Conservation (phyloP, 2,888 invertebrate species). For the Lepidochrysops patricia region DNA sequence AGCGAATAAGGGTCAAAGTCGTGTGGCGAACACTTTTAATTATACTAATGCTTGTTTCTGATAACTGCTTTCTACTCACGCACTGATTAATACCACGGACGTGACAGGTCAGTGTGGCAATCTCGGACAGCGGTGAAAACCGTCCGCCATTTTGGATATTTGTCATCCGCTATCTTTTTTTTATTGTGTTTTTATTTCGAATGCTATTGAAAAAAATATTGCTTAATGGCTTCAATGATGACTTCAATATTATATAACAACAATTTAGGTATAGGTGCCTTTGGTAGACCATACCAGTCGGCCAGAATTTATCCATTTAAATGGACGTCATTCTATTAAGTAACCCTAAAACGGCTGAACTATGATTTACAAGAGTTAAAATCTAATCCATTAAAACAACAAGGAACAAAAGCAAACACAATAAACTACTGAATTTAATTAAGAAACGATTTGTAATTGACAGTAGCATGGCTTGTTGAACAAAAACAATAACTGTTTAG, state of each 20-base stretch:
- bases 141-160: background rate
- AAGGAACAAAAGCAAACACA: background rate
- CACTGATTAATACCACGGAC: constrained; percentile 22
- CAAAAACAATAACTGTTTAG: constrained; percentile 1
- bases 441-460: background rate
- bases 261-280: no score
- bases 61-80: constrained; percentile 58
- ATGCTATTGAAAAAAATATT: no score
- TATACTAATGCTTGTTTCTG: constrained; percentile 40
- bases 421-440: background rate
- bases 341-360: background rate
- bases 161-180: background rate
- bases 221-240: no score
- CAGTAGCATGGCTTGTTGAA: background rate
- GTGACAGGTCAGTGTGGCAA: constrained; percentile 7
- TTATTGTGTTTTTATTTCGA: no score
- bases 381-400: background rate
- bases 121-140: background rate
- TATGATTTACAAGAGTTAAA: background rate
- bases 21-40: constrained; percentile 54
- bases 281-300: no score
- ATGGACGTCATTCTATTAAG: no score
- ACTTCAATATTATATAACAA: no score
- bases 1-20: constrained; percentile 38
- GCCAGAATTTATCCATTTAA: no score